These are phyloP conservation scores for Rhinophrynus dorsalis DNA, from an alignment of 2,797 vertebrate species.

Conservation along the genomic window DNA sequence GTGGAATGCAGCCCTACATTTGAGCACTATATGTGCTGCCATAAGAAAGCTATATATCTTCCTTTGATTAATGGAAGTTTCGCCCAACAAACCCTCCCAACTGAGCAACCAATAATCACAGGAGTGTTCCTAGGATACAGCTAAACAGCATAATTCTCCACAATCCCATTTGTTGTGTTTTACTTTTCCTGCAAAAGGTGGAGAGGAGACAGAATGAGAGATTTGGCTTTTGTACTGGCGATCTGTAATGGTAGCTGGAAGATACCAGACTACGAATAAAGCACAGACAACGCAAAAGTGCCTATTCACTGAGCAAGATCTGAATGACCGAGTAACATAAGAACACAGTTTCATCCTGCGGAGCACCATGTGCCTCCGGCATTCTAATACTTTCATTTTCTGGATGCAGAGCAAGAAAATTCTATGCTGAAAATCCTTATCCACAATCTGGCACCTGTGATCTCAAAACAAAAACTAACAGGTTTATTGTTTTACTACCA, in stretches of 20 bases:
- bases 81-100: too few species aligned
- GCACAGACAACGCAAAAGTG: constrained; percentile 32
- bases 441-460: neutral
- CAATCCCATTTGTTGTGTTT: too few species aligned
- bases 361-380: neutral
- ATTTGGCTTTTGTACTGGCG: neutral
- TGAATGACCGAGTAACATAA: constrained; percentile 25
- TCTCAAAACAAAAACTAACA: neutral
- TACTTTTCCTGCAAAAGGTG: too few species aligned
- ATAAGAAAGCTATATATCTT: too few species aligned
- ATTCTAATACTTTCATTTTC: constrained; percentile 25
- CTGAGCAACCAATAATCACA: too few species aligned
- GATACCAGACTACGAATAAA: too few species aligned
- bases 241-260: too few species aligned
- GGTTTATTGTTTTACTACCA: neutral
- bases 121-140: too few species aligned
- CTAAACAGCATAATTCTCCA: too few species aligned
- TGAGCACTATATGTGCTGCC: too few species aligned
- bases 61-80: too few species aligned
- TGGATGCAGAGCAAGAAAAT: neutral
- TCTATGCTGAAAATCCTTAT: neutral
- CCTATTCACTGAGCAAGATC: constrained; percentile 11
- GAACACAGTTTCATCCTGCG: neutral
- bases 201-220: neutral
- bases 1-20: too few species aligned